These are phyloP conservation scores for Apteryx mantelli DNA, from an alignment of 2,113 vertebrate species.

Conservation along the genomic window DNA sequence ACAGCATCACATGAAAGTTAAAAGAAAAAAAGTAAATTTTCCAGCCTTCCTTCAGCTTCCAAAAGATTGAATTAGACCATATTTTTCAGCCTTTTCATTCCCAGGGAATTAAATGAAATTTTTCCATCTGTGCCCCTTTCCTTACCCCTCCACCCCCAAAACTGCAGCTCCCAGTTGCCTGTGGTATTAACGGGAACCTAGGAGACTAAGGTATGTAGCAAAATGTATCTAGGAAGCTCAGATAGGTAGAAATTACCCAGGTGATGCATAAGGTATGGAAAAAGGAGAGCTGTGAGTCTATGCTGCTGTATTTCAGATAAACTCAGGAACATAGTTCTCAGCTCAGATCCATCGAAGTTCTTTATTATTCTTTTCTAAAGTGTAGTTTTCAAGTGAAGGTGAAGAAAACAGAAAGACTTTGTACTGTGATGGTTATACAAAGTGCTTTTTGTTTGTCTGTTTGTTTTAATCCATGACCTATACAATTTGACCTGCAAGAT, in stretches of 20 bases:
- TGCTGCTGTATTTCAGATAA: neutral
- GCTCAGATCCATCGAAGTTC: neutral
- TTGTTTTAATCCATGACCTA: conserved; percentile 4
- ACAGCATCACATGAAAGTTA: neutral
- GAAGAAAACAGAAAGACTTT: neutral
- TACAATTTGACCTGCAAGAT: neutral
- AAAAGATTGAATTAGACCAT: neutral
- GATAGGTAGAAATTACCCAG: neutral
- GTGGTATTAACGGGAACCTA: neutral
- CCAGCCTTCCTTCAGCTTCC: neutral
- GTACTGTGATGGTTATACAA: neutral
- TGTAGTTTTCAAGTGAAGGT: neutral
- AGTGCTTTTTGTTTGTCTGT: neutral
- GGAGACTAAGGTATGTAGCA: neutral
- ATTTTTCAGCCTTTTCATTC: neutral
- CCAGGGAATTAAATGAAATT: neutral
- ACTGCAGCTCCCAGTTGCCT: neutral
- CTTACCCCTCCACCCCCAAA: neutral
- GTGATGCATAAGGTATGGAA: neutral
- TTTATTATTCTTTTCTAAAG: neutral
- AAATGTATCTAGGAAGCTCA: neutral
- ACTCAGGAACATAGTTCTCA: neutral
- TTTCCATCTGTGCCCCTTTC: neutral
- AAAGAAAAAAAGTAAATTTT: neutral
- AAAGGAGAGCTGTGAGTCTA: neutral